phyloP scores from a whole-genome alignment of 2,113 vertebrate species.

The Macquaria australasica region DNA sequence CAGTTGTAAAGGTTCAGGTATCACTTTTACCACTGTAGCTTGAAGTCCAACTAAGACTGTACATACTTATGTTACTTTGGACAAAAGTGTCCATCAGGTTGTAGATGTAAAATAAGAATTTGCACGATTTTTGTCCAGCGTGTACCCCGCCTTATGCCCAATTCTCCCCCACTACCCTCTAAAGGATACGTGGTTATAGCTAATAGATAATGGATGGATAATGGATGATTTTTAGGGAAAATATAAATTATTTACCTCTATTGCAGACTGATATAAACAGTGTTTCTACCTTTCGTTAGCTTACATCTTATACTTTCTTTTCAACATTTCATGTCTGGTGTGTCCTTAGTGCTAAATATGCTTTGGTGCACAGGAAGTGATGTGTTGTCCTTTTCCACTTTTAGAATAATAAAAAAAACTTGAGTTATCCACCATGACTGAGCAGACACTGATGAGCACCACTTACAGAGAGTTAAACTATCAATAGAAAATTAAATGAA shows the following conservation, averaged over 20 bases:
- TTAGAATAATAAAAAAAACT: neutral
- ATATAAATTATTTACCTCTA: neutral
- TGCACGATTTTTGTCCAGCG: neutral
- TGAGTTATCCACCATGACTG: neutral
- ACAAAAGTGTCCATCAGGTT: neutral
- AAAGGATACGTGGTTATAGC: neutral
- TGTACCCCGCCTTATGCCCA: neutral
- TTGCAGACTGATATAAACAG: neutral
- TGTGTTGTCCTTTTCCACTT: neutral
- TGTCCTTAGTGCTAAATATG: neutral
- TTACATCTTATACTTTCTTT: neutral
- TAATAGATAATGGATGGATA: neutral
- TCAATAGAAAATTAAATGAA: neutral
- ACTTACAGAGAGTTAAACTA: neutral
- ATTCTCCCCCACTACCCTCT: neutral
- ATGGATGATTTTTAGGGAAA: neutral
- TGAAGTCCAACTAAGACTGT: neutral
- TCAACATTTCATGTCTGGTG: neutral
- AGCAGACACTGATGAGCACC: neutral
- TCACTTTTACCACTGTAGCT: neutral
- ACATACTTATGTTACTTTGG: neutral
- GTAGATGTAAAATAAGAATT: neutral
- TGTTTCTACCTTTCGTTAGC: neutral
- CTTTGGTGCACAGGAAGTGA: neutral
- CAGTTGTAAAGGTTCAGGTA: neutral